phyloP scores from a whole-genome alignment of 2,797 vertebrate species.

The Antrozous pallidus region DNA sequence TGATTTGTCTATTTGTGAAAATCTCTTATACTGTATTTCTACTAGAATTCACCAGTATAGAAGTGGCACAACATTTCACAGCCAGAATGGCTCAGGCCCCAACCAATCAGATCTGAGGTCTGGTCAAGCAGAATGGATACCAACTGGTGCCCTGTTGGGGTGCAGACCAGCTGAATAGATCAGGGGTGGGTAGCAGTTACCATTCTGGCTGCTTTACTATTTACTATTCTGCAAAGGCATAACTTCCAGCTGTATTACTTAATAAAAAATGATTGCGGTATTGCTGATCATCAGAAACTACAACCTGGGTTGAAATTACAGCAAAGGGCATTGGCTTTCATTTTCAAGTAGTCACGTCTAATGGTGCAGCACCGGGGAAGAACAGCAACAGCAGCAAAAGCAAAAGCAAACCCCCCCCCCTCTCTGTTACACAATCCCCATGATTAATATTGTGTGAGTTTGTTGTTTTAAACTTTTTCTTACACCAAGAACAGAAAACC shows the following conservation, averaged over 20 bases:
- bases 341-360: constrained; percentile 53
- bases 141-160: background rate
- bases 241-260: constrained; percentile 19
- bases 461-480: background rate
- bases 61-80: background rate
- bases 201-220: background rate
- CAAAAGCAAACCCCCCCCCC: constrained; percentile 43
- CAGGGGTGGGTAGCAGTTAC: background rate
- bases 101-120: background rate
- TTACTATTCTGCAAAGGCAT: background rate
- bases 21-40: background rate
- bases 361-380: background rate
- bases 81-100: background rate
- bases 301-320: constrained; percentile 42
- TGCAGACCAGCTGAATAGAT: background rate
- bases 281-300: constrained; percentile 50
- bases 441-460: background rate
- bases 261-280: constrained; percentile 54
- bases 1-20: background rate
- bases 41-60: background rate
- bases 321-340: constrained; percentile 41
- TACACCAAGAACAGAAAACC: background rate
- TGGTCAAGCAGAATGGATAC: background rate
- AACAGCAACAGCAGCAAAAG: constrained; percentile 46
- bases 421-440: background rate